Base-by-base conservation (phyloP, 2,888 invertebrate genomes). In the Platycheirus rosarum region DNA sequence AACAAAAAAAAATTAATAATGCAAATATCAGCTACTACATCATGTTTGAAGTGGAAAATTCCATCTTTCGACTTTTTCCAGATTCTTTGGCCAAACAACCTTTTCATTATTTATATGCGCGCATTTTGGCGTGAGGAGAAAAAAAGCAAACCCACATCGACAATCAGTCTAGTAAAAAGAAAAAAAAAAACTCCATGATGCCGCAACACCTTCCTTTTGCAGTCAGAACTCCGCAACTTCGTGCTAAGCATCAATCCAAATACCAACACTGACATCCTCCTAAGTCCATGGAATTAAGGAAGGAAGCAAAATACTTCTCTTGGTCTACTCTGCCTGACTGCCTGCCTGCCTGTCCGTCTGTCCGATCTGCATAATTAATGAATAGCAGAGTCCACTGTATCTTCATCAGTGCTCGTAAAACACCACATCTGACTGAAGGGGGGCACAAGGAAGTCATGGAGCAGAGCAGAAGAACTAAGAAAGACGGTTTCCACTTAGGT, bases 351-450 rank as follows among this genome's bases (percentile, higher is more conserved):
- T 26, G 35, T 35, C 48, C 55, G 69, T 29, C 62, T 44, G 66
- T 80, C 80, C 66, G 20, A 76, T 76, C 76, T 76, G 76, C 80
- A 80, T 80, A 80, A 80, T 80, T 80, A 80, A 80, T 80, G 80
- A 80, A 76, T 60, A 70, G 32, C 80, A 60, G 66, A 76, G 76
- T 75, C 80, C 76, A 76, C 70, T 66, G 75, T 76, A 70, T 80
- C 80, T 80, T 70, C 76, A 80, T 80, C 80, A 80, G 42, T 63
- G 74, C 63, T 74, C 49, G 55, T 69, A 69, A 49, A 49, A 62
- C 68, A 18, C 32, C 18, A 40, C 1, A 1, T 23, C 20, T 46
- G 40, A 44, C 32, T 32, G 42, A 14, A n/a, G 35, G n/a, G 13
- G 20, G n/a, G 8, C 6, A 23, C 5, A 23, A 11, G 14, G 26